These are phyloP conservation scores for Creontiades dilutus DNA, from an alignment of 2,888 invertebrate genomes.

Conservation along the genomic window DNA sequence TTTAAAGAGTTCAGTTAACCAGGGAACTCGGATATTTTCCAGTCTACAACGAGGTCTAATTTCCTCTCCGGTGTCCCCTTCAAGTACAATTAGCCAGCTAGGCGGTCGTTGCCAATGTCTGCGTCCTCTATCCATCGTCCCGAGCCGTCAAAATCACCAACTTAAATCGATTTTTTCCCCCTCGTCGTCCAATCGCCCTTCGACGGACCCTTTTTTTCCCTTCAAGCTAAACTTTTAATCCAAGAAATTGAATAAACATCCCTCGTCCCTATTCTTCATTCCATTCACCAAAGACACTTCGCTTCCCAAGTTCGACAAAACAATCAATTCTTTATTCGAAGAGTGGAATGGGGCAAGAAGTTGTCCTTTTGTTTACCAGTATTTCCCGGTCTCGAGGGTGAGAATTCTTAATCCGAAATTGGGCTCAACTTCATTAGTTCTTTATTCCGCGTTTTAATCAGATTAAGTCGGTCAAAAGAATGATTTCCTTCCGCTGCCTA, in stretches of 20 bases:
- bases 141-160: background rate
- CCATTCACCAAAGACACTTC: slow-evolving; percentile 13
- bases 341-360: background rate
- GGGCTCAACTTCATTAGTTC: slow-evolving; percentile 20
- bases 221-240: background rate
- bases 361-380: background rate
- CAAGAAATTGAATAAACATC: background rate
- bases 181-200: background rate
- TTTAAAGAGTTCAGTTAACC: too few species aligned
- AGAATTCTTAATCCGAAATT: background rate
- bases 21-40: too few species aligned
- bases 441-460: background rate
- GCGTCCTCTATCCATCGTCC: background rate
- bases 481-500: background rate
- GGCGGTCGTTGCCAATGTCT: too few species aligned
- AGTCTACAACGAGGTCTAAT: too few species aligned
- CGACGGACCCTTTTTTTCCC: too few species aligned
- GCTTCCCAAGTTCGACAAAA: background rate
- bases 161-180: background rate
- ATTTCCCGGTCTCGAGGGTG: background rate
- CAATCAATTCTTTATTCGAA: slow-evolving; percentile 17
- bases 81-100: too few species aligned
- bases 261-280: background rate
- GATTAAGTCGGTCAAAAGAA: background rate
- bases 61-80: too few species aligned